Conservation (phyloP, 2,888 invertebrate species). For the Octonoba sinensis region DNA sequence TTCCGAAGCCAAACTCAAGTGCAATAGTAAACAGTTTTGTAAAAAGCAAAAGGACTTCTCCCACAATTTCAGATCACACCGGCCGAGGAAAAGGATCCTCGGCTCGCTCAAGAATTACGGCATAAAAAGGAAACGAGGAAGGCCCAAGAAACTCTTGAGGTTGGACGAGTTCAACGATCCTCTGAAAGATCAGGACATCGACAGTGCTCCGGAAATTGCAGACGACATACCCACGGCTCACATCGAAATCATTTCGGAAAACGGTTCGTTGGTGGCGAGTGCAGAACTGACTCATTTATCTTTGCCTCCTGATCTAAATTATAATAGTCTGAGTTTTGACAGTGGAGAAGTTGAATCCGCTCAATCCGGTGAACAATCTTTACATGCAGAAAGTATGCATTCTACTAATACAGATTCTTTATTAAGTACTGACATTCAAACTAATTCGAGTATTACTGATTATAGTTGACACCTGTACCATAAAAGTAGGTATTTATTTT, state of each 20-base stretch:
- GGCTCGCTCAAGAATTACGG: neutral
- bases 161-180: slow-evolving; percentile 6
- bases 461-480: slow-evolving; percentile 28
- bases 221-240: slow-evolving; percentile 65
- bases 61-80: slow-evolving; percentile 2
- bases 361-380: slow-evolving; percentile 23
- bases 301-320: slow-evolving; percentile 33
- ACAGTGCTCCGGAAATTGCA: slow-evolving; percentile 42
- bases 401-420: slow-evolving; percentile 33
- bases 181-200: slow-evolving; percentile 24
- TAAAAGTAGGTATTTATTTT: neutral
- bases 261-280: slow-evolving; percentile 26
- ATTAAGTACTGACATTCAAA: slow-evolving; percentile 27
- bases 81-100: slow-evolving; percentile 19
- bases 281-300: slow-evolving; percentile 51
- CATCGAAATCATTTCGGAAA: slow-evolving; percentile 65
- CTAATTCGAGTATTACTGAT: slow-evolving; percentile 26
- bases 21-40: neutral
- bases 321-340: slow-evolving; percentile 42
- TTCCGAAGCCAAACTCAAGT: slow-evolving; percentile 30
- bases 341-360: slow-evolving; percentile 28
- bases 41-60: slow-evolving; percentile 7
- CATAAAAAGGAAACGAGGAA: neutral
- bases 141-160: neutral
- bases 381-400: slow-evolving; percentile 34